Evolutionary conservation across 2,113 vertebrate genomes (phyloP).

Genomic region (Dendrocopos noguchii): DNA sequence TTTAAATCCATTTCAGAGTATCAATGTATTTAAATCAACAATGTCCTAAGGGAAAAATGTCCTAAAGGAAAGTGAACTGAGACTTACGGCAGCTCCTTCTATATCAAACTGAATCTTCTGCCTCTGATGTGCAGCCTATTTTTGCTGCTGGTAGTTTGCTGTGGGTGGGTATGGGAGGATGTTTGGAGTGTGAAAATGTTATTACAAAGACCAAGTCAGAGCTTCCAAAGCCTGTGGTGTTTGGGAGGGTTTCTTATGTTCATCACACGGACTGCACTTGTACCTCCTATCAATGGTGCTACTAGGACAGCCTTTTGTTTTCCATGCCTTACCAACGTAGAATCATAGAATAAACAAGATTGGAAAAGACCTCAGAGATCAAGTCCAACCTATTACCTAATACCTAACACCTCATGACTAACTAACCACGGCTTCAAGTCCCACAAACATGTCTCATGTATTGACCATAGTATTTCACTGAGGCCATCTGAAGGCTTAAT

Average conservation of each 20-base stretch:
- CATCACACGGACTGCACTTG: not conserved
- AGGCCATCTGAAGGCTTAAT: not conserved
- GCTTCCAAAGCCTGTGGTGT: not conserved
- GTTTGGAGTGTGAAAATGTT: not conserved
- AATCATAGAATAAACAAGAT: too few relatives aligned
- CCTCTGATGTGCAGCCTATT: not conserved
- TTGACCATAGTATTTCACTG: not conserved
- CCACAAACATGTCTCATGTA: too few relatives aligned
- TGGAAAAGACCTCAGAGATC: too few relatives aligned
- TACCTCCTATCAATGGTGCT: not conserved
- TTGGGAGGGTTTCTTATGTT: not conserved
- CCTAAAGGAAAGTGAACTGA: not conserved
- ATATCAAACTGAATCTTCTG: not conserved
- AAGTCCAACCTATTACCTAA: too few relatives aligned
- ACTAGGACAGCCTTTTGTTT: not conserved
- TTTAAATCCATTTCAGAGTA: not conserved
- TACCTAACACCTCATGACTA: too few relatives aligned
- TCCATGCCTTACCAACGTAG: not conserved
- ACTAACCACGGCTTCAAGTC: too few relatives aligned
- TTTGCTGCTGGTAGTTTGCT: constrained; percentile 1
- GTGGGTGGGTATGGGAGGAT: not conserved
- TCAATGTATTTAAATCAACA: not conserved
- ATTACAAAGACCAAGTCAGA: not conserved
- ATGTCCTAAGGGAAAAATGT: not conserved
- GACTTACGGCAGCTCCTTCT: not conserved